These are phyloP conservation scores for Drosophila asahinai DNA, from an alignment of 1,140 invertebrate species.

Conservation along the genomic window DNA sequence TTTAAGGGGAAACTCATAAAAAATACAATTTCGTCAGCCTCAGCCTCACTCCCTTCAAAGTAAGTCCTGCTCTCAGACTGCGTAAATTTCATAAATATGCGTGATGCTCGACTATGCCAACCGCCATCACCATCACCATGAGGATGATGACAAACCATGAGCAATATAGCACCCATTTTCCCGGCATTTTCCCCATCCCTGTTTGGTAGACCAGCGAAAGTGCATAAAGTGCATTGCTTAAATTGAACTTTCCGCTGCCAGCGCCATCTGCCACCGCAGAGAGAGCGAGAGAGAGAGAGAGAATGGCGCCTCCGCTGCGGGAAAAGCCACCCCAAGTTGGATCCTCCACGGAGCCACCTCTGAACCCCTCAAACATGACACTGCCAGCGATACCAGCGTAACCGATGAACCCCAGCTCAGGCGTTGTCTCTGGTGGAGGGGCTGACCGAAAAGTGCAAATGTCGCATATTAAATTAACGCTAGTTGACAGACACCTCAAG, in stretches of 20 bases:
- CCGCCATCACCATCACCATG: not conserved
- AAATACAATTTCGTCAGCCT: constrained; percentile 5
- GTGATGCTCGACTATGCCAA: constrained; percentile 33
- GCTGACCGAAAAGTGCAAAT: constrained; percentile 76
- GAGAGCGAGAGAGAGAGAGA: constrained; percentile 13
- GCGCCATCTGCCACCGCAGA: constrained; percentile 39
- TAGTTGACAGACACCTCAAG: constrained; percentile 37
- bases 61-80: not conserved
- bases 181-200: not conserved
- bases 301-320: constrained; percentile 3
- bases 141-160: constrained; percentile 32
- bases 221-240: constrained; percentile 66
- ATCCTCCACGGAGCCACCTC: not conserved
- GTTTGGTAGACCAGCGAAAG: constrained; percentile 28
- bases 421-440: not conserved
- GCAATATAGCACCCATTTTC: constrained; percentile 29
- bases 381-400: constrained; percentile 41
- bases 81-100: constrained; percentile 42
- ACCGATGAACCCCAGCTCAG: constrained; percentile 46
- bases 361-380: constrained; percentile 24
- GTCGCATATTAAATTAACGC: constrained; percentile 81
- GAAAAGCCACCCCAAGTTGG: constrained; percentile 4
- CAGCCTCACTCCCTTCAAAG: not conserved
- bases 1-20: not conserved
- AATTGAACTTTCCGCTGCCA: constrained; percentile 61